phyloP scores from a whole-genome alignment of 1,140 invertebrate species.

The Pentalonia nigronervosa region DNA sequence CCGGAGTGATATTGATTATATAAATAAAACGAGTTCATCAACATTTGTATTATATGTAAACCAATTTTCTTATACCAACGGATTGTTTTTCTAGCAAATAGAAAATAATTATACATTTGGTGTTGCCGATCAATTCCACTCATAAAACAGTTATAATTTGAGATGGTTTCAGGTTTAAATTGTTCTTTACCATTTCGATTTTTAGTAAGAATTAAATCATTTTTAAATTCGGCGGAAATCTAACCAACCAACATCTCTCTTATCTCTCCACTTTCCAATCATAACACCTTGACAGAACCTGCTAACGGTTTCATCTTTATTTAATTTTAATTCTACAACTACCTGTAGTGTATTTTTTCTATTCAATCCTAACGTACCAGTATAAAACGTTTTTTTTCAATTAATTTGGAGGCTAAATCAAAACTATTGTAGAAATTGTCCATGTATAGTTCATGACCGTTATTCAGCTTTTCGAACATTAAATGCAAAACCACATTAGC shows the following conservation, averaged over 20 bases:
- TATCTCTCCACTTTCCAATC: conserved; percentile 1
- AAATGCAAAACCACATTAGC: background rate
- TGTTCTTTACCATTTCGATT: no score
- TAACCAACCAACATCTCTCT: conserved; percentile 28
- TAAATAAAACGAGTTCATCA: background rate
- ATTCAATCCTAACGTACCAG: no score
- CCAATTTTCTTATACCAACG: conserved; percentile 30
- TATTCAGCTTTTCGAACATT: background rate
- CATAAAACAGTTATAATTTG: conserved; percentile 32
- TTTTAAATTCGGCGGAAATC: conserved; percentile 15
- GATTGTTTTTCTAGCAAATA: background rate
- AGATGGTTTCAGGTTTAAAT: background rate
- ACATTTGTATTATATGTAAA: background rate
- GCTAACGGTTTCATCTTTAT: no score
- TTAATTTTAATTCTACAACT: no score
- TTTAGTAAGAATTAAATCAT: conserved; percentile 17
- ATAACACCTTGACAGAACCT: background rate
- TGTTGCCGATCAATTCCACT: background rate
- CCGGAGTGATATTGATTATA: background rate
- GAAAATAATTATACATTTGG: conserved; percentile 18
- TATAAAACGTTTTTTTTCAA: background rate
- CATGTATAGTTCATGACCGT: no score
- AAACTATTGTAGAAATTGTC: conserved; percentile 4
- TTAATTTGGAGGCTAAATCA: background rate
- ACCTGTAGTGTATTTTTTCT: no score